These are phyloP conservation scores for Punctoribates punctum DNA, from an alignment of 2,888 invertebrate species.

Conservation along the genomic window DNA sequence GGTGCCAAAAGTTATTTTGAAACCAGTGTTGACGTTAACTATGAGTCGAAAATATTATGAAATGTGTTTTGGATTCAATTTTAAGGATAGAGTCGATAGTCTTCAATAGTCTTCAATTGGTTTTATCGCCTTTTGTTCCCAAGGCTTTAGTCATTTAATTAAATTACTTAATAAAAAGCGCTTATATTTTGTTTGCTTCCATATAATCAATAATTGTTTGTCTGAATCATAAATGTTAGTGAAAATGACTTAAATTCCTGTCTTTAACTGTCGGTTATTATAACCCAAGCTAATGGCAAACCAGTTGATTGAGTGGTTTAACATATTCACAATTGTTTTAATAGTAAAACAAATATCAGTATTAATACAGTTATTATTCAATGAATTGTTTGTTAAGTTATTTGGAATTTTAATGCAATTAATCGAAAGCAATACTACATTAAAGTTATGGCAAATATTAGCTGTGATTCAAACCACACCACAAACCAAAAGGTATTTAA, in stretches of 20 bases:
- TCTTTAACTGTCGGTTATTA: neutral
- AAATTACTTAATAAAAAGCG: no score
- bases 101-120: no score
- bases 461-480: conserved; percentile 6
- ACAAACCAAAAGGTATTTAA: conserved; percentile 18
- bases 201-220: no score
- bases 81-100: no score
- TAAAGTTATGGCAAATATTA: conserved; percentile 30
- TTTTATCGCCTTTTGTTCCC: no score
- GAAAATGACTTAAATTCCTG: neutral
- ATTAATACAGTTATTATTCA: neutral
- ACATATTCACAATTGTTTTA: neutral
- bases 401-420: conserved; percentile 27
- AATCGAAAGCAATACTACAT: conserved; percentile 18
- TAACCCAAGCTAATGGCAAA: conserved; percentile 21
- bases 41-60: no score
- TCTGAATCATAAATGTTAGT: neutral
- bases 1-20: no score
- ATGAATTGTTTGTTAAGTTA: neutral
- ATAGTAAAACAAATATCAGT: neutral
- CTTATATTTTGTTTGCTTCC: no score
- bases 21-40: no score
- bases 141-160: no score
- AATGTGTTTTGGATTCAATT: no score
- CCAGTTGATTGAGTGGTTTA: neutral